phyloP scores from a whole-genome alignment of 2,797 vertebrate species.

The Phataginus tetradactyla region DNA sequence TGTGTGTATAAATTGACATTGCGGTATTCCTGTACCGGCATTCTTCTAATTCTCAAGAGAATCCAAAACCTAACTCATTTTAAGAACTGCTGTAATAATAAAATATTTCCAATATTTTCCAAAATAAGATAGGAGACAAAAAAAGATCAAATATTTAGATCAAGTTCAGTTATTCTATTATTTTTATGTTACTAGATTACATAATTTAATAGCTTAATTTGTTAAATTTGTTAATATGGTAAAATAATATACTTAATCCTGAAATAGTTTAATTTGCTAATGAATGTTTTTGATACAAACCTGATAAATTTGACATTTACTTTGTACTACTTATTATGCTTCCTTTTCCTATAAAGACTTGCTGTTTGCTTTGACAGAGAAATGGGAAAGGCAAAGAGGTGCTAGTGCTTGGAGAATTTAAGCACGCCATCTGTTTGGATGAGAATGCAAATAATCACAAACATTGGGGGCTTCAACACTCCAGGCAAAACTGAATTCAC shows the following conservation, averaged over 20 bases:
- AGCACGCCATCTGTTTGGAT: constrained; percentile 63
- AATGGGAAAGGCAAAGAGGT: constrained; percentile 58
- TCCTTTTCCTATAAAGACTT: neutral
- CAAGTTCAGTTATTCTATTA: neutral
- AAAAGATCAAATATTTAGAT: neutral
- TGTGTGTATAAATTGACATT: neutral
- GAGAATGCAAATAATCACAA: constrained; percentile 51
- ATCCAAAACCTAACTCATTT: neutral
- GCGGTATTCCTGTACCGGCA: neutral
- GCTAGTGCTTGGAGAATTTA: constrained; percentile 48
- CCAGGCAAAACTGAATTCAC: constrained; percentile 39
- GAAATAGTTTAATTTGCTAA: constrained; percentile 10
- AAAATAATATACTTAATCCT: neutral
- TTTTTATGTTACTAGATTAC: neutral
- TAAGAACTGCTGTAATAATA: neutral
- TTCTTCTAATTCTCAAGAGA: neutral
- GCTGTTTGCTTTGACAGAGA: constrained; percentile 54
- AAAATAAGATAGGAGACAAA: neutral
- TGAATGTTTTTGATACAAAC: neutral
- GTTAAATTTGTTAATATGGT: neutral
- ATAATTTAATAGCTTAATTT: neutral
- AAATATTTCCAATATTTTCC: neutral
- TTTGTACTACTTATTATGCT: neutral
- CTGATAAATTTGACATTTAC: neutral
- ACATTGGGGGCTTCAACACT: constrained; percentile 34